Conservation (phyloP, 2,113 vertebrate species). For the Callopanchax toddi region DNA sequence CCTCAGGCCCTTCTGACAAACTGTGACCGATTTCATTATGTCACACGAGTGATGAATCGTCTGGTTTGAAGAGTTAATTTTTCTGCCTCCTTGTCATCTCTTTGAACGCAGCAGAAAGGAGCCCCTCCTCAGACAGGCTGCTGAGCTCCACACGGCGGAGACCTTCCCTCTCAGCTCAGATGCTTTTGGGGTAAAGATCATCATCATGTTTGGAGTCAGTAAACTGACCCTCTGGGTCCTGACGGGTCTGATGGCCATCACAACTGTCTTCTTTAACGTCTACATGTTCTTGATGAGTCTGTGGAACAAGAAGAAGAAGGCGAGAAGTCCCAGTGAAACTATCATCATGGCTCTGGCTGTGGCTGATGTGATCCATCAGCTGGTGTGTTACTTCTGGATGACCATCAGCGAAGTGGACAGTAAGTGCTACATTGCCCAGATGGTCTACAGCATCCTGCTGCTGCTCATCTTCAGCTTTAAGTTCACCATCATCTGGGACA, state of each 20-base stretch:
- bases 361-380: conserved; percentile 61
- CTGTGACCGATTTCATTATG: conserved; percentile 45
- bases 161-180: conserved; percentile 2
- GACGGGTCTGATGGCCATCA: conserved; percentile 60
- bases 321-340: conserved; percentile 70
- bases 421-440: conserved; percentile 35
- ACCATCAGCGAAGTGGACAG: conserved; percentile 69
- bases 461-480: conserved; percentile 68
- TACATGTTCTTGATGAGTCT: conserved; percentile 74
- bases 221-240: conserved; percentile 66
- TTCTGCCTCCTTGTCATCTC: conserved; percentile 27
- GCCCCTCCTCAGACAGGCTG: conserved; percentile 15
- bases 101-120: conserved; percentile 41
- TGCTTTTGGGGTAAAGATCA: conserved; percentile 6
- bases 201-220: conserved; percentile 43
- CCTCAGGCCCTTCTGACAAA: conserved; percentile 30
- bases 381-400: conserved; percentile 75
- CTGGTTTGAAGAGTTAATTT: conserved; percentile 38
- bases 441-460: conserved; percentile 51
- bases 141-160: conserved; percentile 12
- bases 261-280: conserved; percentile 75
- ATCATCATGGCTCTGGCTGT: conserved; percentile 70
- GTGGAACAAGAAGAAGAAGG: conserved; percentile 59
- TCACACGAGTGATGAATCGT: conserved; percentile 35
- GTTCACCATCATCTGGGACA: conserved; percentile 79